Conservation (phyloP, 1,140 invertebrate genomes). For the Drosophila erecta region DNA sequence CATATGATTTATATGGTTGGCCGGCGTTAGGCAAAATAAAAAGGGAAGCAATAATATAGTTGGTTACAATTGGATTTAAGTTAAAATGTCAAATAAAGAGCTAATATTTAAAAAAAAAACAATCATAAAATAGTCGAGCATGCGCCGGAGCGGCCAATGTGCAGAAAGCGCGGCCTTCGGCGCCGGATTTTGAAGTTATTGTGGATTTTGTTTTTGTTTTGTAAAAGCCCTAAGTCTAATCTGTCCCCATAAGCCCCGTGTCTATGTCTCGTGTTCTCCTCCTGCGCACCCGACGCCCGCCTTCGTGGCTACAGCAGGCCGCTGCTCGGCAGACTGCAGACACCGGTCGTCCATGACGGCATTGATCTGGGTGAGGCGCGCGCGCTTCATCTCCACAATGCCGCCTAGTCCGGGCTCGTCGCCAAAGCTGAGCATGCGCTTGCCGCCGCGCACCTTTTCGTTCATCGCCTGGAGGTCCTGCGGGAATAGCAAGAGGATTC, state of each 20-base stretch:
- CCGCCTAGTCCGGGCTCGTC: slow-evolving; percentile 35
- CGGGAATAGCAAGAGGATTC: not conserved
- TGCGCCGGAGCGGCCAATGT: not conserved
- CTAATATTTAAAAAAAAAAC: slow-evolving; percentile 32
- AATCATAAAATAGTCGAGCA: slow-evolving; percentile 47
- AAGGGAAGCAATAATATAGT: slow-evolving; percentile 10
- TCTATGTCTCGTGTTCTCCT: slow-evolving; percentile 42
- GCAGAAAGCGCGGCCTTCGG: not conserved
- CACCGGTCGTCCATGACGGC: slow-evolving; percentile 27
- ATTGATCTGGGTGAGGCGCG: slow-evolving; percentile 22
- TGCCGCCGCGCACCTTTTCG: slow-evolving; percentile 66
- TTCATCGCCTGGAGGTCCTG: slow-evolving; percentile 68
- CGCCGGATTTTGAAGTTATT: not conserved
- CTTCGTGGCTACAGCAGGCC: slow-evolving; percentile 1
- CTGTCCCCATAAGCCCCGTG: slow-evolving; percentile 35
- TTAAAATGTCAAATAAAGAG: slow-evolving; percentile 49
- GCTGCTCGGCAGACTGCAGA: slow-evolving; percentile 12
- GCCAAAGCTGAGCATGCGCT: slow-evolving; percentile 55
- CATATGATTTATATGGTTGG: slow-evolving; percentile 14
- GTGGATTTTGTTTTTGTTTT: not conserved
- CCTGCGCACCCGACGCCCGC: not conserved
- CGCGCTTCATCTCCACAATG: slow-evolving; percentile 41
- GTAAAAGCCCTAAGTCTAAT: slow-evolving; percentile 46
- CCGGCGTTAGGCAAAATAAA: slow-evolving; percentile 14
- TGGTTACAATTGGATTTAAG: slow-evolving; percentile 25